Evolutionary conservation across 2,797 vertebrate genomes (phyloP), one percentile per base, ranked within the genome.

Genomic region (Lepus oiostolus): DNA sequence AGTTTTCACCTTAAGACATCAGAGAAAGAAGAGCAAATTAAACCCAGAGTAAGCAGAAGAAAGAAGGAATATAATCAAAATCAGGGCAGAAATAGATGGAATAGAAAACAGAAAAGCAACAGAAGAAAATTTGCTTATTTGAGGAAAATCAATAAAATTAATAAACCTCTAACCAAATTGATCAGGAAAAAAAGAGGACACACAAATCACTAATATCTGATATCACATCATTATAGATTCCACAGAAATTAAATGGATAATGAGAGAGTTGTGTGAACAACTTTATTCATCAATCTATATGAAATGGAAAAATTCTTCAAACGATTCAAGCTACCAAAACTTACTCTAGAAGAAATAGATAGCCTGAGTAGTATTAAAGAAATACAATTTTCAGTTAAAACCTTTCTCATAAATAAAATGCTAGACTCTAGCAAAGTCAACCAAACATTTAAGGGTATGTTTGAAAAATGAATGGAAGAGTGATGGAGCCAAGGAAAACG

Each of bases 331-430:
- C 32, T 85, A 28, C 28, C n/a, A 80, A 90, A 90, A 38, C 9
- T 42, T 8, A 67, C 81, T 88, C 38, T 87, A 85, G 24, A 95
- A 94, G 67, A 92, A 87, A 52, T 17, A 76, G 28, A 72, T 58
- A 89, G 63, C 38, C 35, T 32, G 13, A 72, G 67, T 58, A 88
- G 60, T 14, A n/a, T 50, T 75, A 94, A 83, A n/a, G 0, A 86
- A 79, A 90, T 75, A 47, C 7, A 54, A 24, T 75, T 81, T 81
- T 9, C 62, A 90, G 5, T 54, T 71, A 22, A 79, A 90, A 85
- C 52, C 11, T 7, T 50, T 75, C 67, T 82, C 50, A 74, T 38
- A 94, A 89, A 80, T 52, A 80, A 75, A 79, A 68, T 13, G 21
- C 21, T 10, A 68, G 72, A 12, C 24, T 72, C 52, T 92, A 16